Evolutionary conservation across 2,797 vertebrate species (phyloP).

Genomic region (Brachyalestes nurse): DNA sequence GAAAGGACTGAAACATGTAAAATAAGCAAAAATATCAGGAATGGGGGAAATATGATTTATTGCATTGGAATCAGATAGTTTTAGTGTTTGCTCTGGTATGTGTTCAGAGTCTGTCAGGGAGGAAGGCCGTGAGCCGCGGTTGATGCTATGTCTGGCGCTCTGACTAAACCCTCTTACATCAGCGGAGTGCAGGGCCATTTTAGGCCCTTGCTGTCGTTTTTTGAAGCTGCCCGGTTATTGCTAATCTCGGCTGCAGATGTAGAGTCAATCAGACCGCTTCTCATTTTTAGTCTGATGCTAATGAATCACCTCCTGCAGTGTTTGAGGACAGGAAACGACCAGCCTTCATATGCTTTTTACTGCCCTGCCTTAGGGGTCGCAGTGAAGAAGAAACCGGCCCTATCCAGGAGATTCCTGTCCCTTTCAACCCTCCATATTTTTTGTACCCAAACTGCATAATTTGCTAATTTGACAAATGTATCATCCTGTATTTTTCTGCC

Average conservation of each 20-base stretch:
- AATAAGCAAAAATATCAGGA: no score
- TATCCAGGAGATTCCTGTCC: no score
- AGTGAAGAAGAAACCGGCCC: not conserved
- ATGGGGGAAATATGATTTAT: no score
- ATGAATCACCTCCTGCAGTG: conserved; percentile 39
- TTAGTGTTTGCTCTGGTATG: not conserved
- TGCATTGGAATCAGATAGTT: no score
- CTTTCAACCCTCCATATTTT: no score
- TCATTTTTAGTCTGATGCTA: conserved; percentile 60
- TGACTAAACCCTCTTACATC: conserved; percentile 34
- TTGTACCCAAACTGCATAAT: not conserved
- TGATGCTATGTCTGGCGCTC: conserved; percentile 15
- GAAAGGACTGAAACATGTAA: no score
- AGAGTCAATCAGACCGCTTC: conserved; percentile 67
- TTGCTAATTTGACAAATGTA: not conserved
- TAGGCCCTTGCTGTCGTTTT: conserved; percentile 32
- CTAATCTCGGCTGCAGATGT: conserved; percentile 48
- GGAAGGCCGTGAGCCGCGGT: conserved; percentile 7
- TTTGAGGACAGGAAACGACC: conserved; percentile 41
- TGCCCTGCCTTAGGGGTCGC: conserved; percentile 24
- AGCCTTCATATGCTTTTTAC: conserved; percentile 28
- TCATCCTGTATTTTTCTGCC: not conserved
- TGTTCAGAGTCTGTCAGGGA: conserved; percentile 3
- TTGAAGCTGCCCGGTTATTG: conserved; percentile 40
- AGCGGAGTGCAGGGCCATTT: conserved; percentile 31